These are phyloP conservation scores for Catamblyrhynchus diadema DNA, from an alignment of 2,797 vertebrate species.

Conservation along the genomic window DNA sequence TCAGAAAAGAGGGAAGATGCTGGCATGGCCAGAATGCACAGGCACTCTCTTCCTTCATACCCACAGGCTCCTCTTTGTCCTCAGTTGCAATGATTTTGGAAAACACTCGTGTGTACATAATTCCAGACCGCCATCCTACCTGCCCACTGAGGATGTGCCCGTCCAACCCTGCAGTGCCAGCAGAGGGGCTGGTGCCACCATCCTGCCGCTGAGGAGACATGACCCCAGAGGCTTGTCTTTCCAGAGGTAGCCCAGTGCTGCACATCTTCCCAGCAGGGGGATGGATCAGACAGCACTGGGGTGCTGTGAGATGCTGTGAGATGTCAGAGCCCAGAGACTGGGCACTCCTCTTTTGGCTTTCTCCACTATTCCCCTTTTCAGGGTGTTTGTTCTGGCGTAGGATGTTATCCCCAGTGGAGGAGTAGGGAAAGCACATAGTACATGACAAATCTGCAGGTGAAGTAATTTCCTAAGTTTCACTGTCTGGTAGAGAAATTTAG, in stretches of 20 bases:
- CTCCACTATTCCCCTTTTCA: not conserved
- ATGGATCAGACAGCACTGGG: not conserved
- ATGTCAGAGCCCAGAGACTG: not conserved
- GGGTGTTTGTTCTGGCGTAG: not conserved
- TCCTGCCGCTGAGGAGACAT: not conserved
- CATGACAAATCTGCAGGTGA: not conserved
- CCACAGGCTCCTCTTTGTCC: not conserved
- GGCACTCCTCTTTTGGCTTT: not conserved
- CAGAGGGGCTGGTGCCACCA: not conserved
- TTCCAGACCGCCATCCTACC: fast-evolving
- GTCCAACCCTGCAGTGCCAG: not conserved
- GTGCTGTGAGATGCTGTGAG: not conserved
- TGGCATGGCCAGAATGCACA: not conserved
- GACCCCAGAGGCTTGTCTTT: not conserved
- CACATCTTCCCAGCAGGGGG: fast-evolving
- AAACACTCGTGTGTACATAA: fast-evolving
- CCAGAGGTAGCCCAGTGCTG: fast-evolving
- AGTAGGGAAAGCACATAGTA: not conserved
- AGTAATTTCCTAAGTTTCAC: not conserved
- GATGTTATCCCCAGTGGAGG: not conserved
- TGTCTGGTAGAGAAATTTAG: not conserved
- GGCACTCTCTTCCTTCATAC: not conserved
- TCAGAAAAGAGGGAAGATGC: not conserved
- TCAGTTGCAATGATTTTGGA: not conserved
- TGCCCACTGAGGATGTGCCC: not conserved